Evolutionary conservation across 2,113 vertebrate species (phyloP).

Genomic region (Lophura nycthemera): DNA sequence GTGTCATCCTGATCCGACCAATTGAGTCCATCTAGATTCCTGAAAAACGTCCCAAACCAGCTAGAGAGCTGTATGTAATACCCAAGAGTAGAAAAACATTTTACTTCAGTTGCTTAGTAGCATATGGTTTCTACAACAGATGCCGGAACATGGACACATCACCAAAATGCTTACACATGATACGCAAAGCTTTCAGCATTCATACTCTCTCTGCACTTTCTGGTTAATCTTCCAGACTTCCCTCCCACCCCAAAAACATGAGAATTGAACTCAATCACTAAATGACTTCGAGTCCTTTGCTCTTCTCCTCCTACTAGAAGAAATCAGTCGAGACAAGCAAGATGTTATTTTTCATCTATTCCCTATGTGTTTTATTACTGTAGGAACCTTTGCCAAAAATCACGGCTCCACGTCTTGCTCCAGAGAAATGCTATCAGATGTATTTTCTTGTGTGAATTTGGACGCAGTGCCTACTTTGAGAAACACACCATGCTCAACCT

Average conservation of each 20-base stretch:
- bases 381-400: neutral
- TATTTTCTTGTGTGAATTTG: neutral
- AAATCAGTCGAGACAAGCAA: neutral
- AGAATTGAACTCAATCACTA: neutral
- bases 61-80: neutral
- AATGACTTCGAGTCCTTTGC: neutral
- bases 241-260: neutral
- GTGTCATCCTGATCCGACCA: neutral
- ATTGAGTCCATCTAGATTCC: neutral
- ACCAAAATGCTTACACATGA: neutral
- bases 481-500: neutral
- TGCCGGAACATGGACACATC: conserved; percentile 12
- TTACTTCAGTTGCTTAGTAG: conserved; percentile 42
- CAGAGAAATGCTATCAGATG: neutral
- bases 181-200: neutral
- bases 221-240: neutral
- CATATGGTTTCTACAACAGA: conserved; percentile 48
- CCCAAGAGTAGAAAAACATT: conserved; percentile 43
- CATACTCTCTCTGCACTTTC: neutral
- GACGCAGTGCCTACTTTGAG: neutral
- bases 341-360: neutral
- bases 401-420: neutral
- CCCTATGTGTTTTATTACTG: neutral
- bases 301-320: neutral
- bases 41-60: neutral